Conservation (phyloP, 2,113 vertebrate genomes). For the Melanerpes formicivorus region DNA sequence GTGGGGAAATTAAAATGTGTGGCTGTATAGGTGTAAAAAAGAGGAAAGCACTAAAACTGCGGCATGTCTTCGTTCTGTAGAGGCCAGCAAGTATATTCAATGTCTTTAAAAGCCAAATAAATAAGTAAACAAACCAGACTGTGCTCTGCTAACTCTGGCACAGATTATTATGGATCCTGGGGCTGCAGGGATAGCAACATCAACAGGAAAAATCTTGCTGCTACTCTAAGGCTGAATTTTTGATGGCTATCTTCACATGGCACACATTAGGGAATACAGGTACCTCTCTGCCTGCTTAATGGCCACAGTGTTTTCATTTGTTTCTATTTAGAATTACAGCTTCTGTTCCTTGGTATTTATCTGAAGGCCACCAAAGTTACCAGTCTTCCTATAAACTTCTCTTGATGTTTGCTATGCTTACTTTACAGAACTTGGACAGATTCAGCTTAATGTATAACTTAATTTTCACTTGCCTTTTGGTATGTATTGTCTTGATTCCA, state of each 20-base stretch:
- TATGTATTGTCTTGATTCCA: neutral
- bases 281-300: neutral
- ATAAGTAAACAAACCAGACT: neutral
- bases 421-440: neutral
- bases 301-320: neutral
- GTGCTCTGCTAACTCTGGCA: neutral
- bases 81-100: neutral
- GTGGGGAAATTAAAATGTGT: neutral
- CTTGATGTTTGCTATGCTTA: neutral
- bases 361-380: neutral
- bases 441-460: neutral
- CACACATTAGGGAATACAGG: neutral
- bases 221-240: neutral
- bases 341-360: neutral
- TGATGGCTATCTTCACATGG: neutral
- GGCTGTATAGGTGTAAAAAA: neutral
- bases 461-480: neutral
- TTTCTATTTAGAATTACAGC: neutral
- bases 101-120: neutral
- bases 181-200: neutral
- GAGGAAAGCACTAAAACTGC: neutral
- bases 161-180: neutral
- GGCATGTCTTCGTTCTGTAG: neutral
- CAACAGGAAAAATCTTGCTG: neutral
- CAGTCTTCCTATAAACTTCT: neutral